A percentile compares a stretch with the other conserved stretches of the same genome.
phyloP scores from a whole-genome alignment of 1,140 invertebrate genomes.

The Forficula auricularia region DNA sequence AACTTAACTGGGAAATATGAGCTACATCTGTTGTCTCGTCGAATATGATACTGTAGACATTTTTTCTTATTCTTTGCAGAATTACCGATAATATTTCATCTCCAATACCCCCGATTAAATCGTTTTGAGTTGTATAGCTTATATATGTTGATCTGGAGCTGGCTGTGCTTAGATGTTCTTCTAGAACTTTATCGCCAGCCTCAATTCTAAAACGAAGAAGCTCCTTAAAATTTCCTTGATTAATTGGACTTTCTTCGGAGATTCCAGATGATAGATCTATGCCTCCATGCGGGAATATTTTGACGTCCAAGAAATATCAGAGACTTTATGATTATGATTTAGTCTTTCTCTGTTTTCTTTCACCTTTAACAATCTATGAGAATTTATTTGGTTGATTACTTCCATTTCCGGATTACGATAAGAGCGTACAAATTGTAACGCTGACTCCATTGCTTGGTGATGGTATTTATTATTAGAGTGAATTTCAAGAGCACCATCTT shows the following conservation, averaged over 20 bases:
- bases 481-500: too few species aligned
- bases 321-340: conserved; percentile 11
- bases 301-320: conserved; percentile 11
- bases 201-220: conserved; percentile 12
- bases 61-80: conserved; percentile 7
- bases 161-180: conserved; percentile 10
- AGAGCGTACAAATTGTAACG: too few species aligned
- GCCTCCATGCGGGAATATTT: conserved; percentile 12
- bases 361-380: conserved; percentile 5
- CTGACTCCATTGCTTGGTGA: too few species aligned
- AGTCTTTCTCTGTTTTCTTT: conserved; percentile 12
- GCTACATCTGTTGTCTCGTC: conserved; percentile 14
- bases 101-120: conserved; percentile 12
- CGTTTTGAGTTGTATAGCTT: conserved; percentile 15
- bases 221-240: conserved; percentile 15
- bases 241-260: not conserved
- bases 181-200: conserved; percentile 12
- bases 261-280: conserved; percentile 9
- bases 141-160: conserved; percentile 10
- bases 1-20: conserved; percentile 10
- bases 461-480: too few species aligned
- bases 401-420: too few species aligned
- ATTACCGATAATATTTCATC: conserved; percentile 11
- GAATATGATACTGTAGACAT: conserved; percentile 11
- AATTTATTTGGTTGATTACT: conserved; percentile 9